Evolutionary conservation across 2,888 invertebrate species (phyloP).

Genomic region (Drosophila algonquin): DNA sequence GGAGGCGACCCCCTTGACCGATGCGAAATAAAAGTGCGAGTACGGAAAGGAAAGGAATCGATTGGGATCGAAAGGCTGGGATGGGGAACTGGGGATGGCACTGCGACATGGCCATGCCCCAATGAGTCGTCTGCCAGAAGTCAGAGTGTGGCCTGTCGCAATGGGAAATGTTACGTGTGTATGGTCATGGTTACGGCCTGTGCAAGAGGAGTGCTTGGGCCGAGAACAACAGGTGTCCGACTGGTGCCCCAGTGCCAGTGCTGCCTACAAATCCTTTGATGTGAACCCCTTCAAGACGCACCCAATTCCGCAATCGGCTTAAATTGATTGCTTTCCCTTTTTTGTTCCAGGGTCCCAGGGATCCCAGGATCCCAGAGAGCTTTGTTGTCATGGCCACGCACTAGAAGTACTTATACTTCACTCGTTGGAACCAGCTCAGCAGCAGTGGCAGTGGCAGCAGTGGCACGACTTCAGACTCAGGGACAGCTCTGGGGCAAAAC

Average conservation of each 20-base stretch:
- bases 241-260: slow-evolving; percentile 7
- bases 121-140: slow-evolving; percentile 17
- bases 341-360: slow-evolving; percentile 4
- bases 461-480: neutral
- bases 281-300: slow-evolving; percentile 46
- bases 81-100: neutral
- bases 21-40: slow-evolving; percentile 1
- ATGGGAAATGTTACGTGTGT: slow-evolving; percentile 13
- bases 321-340: slow-evolving; percentile 61
- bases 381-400: slow-evolving; percentile 37
- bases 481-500: slow-evolving; percentile 12
- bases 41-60: neutral
- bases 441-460: neutral
- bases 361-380: neutral
- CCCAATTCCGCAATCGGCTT: slow-evolving; percentile 56
- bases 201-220: slow-evolving; percentile 5
- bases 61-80: neutral
- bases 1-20: slow-evolving; percentile 1
- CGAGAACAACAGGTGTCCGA: slow-evolving; percentile 40
- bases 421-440: neutral
- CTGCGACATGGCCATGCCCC: slow-evolving; percentile 27
- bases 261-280: slow-evolving; percentile 14
- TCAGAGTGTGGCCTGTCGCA: slow-evolving; percentile 1
- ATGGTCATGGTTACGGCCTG: slow-evolving; percentile 18
- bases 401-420: slow-evolving; percentile 17